Percentiles rank a stretch among this genome's conserved stretches.
These are phyloP conservation scores for Rotaria macrura DNA, from an alignment of 2,888 invertebrate genomes.

Conservation along the genomic window DNA sequence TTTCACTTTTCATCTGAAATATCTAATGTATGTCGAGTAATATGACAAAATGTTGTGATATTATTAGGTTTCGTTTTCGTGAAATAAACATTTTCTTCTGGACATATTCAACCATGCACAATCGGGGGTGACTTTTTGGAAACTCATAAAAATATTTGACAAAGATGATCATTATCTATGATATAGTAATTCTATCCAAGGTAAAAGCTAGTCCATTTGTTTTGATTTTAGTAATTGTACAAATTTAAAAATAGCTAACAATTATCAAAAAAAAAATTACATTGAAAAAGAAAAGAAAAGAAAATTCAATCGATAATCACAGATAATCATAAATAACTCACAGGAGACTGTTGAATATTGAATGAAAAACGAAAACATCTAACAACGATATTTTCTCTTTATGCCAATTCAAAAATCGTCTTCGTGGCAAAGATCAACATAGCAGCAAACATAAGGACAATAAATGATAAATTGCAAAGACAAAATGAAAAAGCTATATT, in stretches of 20 bases:
- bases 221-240: not conserved
- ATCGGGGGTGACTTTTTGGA: too few species aligned
- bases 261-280: not conserved
- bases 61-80: too few species aligned
- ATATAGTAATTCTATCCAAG: not conserved
- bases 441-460: conserved; percentile 5
- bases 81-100: too few species aligned
- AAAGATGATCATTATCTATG: not conserved
- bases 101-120: too few species aligned
- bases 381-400: not conserved
- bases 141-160: too few species aligned
- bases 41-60: too few species aligned
- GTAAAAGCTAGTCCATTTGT: too few species aligned
- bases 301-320: not conserved
- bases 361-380: not conserved
- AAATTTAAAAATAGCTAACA: not conserved
- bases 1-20: too few species aligned
- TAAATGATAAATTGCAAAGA: not conserved
- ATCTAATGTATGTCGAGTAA: too few species aligned
- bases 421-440: not conserved
- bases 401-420: not conserved
- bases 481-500: conserved; percentile 2
- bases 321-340: not conserved
- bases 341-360: not conserved
- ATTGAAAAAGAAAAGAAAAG: not conserved